These are phyloP conservation scores for Musca vetustissima DNA, from an alignment of 1,140 invertebrate genomes.

Conservation along the genomic window DNA sequence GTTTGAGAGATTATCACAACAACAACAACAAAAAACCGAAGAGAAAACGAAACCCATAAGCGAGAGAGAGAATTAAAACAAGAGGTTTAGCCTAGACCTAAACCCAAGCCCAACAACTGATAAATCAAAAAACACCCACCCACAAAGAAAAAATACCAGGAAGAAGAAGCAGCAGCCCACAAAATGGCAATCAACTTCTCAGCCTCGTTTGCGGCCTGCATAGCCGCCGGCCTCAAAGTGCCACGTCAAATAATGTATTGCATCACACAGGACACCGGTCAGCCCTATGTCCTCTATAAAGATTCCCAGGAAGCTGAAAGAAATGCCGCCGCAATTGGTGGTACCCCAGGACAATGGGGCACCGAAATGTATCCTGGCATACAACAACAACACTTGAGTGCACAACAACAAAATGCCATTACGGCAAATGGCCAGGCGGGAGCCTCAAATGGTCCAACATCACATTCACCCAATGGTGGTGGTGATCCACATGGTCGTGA, in stretches of 20 bases:
- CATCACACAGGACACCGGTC: slow-evolving; percentile 76
- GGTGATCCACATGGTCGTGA: slow-evolving; percentile 31
- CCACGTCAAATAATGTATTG: slow-evolving; percentile 69
- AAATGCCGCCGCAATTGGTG: slow-evolving; percentile 58
- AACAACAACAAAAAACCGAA: not conserved
- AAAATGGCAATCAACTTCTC: slow-evolving; percentile 68
- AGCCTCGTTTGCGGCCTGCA: slow-evolving; percentile 66
- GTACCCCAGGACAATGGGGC: slow-evolving; percentile 65
- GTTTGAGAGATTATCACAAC: too few species aligned
- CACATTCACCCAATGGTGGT: slow-evolving; percentile 44
- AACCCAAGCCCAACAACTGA: not conserved
- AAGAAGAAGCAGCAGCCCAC: too few species aligned
- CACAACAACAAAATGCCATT: slow-evolving; percentile 57
- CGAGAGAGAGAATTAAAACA: not conserved
- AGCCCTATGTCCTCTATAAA: slow-evolving; percentile 84
- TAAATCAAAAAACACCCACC: not conserved
- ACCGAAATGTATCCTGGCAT: slow-evolving; percentile 63
- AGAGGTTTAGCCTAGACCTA: slow-evolving; percentile 8
- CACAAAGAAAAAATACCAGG: not conserved
- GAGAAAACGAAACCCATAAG: slow-evolving; percentile 8
- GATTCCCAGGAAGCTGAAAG: slow-evolving; percentile 76
- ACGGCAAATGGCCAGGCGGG: slow-evolving; percentile 57
- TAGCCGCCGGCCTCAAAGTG: slow-evolving; percentile 65
- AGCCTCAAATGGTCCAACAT: slow-evolving; percentile 43
- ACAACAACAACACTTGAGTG: slow-evolving; percentile 59